Conservation (phyloP, 2,888 invertebrate species). For the Eupeodes luniger region DNA sequence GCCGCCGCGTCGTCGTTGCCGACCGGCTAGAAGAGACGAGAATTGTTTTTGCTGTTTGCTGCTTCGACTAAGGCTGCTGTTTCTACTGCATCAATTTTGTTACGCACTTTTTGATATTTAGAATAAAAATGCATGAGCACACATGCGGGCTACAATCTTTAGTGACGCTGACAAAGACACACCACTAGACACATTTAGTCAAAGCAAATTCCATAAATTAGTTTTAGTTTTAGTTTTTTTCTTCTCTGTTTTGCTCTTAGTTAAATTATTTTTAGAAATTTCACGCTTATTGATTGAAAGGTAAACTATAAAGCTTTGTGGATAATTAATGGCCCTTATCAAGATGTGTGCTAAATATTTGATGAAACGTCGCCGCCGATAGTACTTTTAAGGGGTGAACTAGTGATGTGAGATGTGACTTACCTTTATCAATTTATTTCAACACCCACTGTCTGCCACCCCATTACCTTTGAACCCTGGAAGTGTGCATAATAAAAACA, state of each 20-base stretch:
- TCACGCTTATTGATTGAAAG: background rate
- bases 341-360: constrained; percentile 25
- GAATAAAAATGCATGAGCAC: constrained; percentile 56
- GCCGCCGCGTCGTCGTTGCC: background rate
- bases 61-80: background rate
- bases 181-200: constrained; percentile 22
- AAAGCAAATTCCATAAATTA: constrained; percentile 19
- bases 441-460: background rate
- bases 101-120: constrained; percentile 74
- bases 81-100: constrained; percentile 39
- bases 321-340: constrained; percentile 12
- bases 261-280: constrained; percentile 21
- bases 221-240: constrained; percentile 4
- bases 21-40: constrained; percentile 10
- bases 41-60: background rate
- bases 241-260: constrained; percentile 23
- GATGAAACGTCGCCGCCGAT: background rate
- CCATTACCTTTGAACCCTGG: background rate
- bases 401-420: constrained; percentile 10
- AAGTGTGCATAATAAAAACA: background rate
- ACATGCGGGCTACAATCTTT: constrained; percentile 38
- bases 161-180: background rate
- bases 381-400: background rate
- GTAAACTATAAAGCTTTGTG: background rate
- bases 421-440: constrained; percentile 11